Percentiles rank a stretch among this genome's conserved stretches.
These are phyloP conservation scores for Speoplatyrhinus poulsoni DNA, from an alignment of 2,113 vertebrate genomes.

Conservation along the genomic window DNA sequence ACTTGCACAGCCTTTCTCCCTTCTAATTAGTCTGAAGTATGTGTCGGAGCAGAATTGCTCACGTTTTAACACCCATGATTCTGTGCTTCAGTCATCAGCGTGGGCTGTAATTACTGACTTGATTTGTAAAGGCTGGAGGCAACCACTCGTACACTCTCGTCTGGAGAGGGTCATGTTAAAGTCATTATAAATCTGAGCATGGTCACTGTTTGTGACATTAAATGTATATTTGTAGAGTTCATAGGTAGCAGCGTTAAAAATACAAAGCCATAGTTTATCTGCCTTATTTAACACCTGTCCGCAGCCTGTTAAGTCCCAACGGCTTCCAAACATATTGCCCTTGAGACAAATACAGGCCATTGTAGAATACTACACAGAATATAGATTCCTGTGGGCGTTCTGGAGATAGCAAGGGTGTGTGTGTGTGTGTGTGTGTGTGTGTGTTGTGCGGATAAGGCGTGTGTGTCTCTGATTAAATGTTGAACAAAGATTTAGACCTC, in stretches of 20 bases:
- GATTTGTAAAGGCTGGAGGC: constrained; percentile 11
- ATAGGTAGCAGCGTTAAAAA: constrained; percentile 26
- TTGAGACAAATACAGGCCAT: not conserved
- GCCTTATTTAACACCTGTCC: not conserved
- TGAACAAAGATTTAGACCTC: not conserved
- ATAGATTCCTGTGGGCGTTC: not conserved
- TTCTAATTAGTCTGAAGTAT: constrained; percentile 20
- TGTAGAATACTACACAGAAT: not conserved
- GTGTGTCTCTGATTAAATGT: constrained; percentile 27
- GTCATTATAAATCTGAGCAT: constrained; percentile 10
- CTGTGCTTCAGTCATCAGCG: not conserved
- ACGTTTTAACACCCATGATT: constrained; percentile 13
- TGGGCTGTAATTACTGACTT: constrained; percentile 20
- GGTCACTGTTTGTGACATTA: not conserved
- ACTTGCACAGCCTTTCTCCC: constrained; percentile 5
- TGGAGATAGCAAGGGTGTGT: constrained; percentile 12
- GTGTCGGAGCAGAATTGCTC: not conserved
- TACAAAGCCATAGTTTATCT: constrained; percentile 20
- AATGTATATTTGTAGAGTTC: not conserved
- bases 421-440: constrained; percentile 3
- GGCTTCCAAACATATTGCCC: not conserved
- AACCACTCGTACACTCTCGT: constrained; percentile 4
- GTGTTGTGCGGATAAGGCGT: not conserved
- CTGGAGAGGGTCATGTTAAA: constrained; percentile 8
- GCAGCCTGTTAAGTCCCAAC: not conserved